phyloP scores from a whole-genome alignment of 2,888 invertebrate genomes.

The Drosophila conformis region DNA sequence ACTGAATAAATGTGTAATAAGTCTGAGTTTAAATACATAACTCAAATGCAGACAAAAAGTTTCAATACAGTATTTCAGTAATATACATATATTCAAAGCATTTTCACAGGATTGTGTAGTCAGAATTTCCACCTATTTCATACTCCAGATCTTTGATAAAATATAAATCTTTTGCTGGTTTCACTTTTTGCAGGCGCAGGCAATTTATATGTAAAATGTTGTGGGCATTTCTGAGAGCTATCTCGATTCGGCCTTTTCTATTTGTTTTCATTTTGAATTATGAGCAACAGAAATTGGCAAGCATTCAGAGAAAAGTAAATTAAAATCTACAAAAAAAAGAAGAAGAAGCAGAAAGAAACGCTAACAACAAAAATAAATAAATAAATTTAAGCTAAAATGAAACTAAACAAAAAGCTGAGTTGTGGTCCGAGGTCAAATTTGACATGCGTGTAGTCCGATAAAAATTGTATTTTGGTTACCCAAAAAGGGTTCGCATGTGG shows the following conservation, averaged over 20 bases:
- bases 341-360: not conserved
- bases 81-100: not conserved
- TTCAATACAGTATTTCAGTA: not conserved
- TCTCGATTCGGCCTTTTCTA: conserved; percentile 47
- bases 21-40: conserved; percentile 2
- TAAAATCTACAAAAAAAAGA: conserved; percentile 49
- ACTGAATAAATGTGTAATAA: no score
- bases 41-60: not conserved
- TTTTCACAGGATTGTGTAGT: conserved; percentile 7
- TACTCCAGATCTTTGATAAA: conserved; percentile 25
- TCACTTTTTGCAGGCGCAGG: conserved; percentile 55
- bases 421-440: conserved; percentile 34
- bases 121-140: conserved; percentile 18
- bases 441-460: conserved; percentile 63
- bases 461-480: conserved; percentile 49
- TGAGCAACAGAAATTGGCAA: conserved; percentile 50
- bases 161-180: conserved; percentile 58
- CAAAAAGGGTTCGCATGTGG: conserved; percentile 40
- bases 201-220: conserved; percentile 74
- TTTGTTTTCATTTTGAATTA: conserved; percentile 74
- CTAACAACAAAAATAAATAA: conserved; percentile 21
- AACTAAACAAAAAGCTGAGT: conserved; percentile 46
- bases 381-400: conserved; percentile 28
- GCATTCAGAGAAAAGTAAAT: conserved; percentile 54
- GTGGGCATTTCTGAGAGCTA: conserved; percentile 40